A percentile compares a stretch with the other conserved stretches of the same genome.
phyloP scores from a whole-genome alignment of 2,888 invertebrate species.

The Drosophila borborema region DNA sequence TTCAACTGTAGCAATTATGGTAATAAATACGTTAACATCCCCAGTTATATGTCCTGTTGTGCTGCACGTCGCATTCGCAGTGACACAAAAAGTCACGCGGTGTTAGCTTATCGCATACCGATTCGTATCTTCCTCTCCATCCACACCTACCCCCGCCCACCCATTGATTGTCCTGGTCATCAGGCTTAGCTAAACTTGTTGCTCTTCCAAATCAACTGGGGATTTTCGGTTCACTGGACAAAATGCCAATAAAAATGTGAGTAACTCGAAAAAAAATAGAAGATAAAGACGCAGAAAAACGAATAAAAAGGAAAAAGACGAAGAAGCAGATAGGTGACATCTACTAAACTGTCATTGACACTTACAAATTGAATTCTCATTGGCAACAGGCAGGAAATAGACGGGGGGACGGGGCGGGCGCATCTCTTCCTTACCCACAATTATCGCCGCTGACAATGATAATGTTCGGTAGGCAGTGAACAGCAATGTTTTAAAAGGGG shows the following conservation, averaged over 20 bases:
- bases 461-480: conserved; percentile 39
- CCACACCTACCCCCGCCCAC: background rate
- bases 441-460: conserved; percentile 57
- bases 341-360: conserved; percentile 72
- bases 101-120: conserved; percentile 16
- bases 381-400: conserved; percentile 10
- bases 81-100: conserved; percentile 66
- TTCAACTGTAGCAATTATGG: conserved; percentile 41
- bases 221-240: conserved; percentile 70
- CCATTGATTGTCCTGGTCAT: conserved; percentile 7
- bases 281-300: background rate
- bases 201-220: conserved; percentile 70
- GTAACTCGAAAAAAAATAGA: conserved; percentile 13
- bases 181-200: conserved; percentile 56
- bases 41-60: conserved; percentile 17
- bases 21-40: conserved; percentile 61
- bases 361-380: conserved; percentile 76
- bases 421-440: conserved; percentile 24
- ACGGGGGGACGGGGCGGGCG: background rate
- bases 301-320: conserved; percentile 15
- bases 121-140: background rate
- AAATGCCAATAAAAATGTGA: conserved; percentile 65
- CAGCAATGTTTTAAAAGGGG: conserved; percentile 31
- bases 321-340: conserved; percentile 33
- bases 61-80: conserved; percentile 36